Evolutionary conservation across 2,888 invertebrate genomes (phyloP), one percentile per base, ranked within the genome.

Genomic region (Galerucella calmariensis): DNA sequence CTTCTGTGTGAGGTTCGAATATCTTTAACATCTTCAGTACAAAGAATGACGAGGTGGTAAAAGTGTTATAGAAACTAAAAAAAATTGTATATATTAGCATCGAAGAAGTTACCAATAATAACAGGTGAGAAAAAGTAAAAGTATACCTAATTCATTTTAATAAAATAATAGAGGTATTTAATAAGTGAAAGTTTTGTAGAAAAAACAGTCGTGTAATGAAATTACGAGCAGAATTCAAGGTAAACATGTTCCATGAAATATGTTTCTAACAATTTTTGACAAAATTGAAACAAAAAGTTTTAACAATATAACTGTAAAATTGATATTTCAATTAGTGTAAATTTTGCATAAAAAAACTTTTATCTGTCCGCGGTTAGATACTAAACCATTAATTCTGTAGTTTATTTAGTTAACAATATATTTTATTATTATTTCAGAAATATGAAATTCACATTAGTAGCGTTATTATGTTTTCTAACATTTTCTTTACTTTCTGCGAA

Each of bases 401-500:
- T 14, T n/a, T 4, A 1, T 11, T 3, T 46, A 59, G 14, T 24
- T 61, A n/a, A 2, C 48, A 11, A 44, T 61, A 46, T 2, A 20
- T 20, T 51, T 56, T 56, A 12, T 56, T 63, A 24, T 73, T 62
- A 46, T 61, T 70, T 74, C 58, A 59, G 67, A 20, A 67, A 74
- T 24, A 78, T 78, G 78, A 78, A 76, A n/a, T 61, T 70, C 2
- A 11, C 69, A 16, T 53, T 75, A 46, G 56, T 75, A 16, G 51
- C 73, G 14, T 68, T 67, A 27, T 51, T 76, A 58, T 66, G 73
- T 48, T 72, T 67, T 65, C 20, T 78, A n/a, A 56, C 72, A 27
- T 56, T 73, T 48, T 53, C 59, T 59, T 75, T 77, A 46, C 67
- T 66, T 24, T 75, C 73, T 44, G 90, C 90, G 53, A 92, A 92